These are phyloP conservation scores for Cryptoblepharus egeriae DNA, from an alignment of 2,797 vertebrate genomes.

Conservation along the genomic window DNA sequence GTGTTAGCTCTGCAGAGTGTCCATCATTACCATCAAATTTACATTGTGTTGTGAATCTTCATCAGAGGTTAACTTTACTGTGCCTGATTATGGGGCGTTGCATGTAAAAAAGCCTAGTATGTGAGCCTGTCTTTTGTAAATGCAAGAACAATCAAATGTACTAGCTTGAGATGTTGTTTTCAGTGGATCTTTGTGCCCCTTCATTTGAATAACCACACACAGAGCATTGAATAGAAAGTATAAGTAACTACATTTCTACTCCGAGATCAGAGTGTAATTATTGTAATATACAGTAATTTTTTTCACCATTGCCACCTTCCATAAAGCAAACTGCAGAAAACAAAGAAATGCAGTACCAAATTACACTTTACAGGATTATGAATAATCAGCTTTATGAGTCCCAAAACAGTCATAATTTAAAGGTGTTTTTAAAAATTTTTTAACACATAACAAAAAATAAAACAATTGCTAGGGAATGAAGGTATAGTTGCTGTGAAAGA, in stretches of 20 bases:
- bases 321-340: neutral
- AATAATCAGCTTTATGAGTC: constrained; percentile 19
- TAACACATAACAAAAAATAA: too few relatives aligned
- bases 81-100: neutral
- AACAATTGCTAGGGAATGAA: constrained; percentile 5
- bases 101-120: neutral
- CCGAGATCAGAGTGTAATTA: neutral
- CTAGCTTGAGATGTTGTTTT: neutral
- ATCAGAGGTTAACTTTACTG: neutral
- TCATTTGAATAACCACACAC: neutral
- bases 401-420: neutral
- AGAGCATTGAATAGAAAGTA: neutral
- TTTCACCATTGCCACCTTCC: neutral
- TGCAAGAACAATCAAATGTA: neutral
- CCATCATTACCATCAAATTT: accelerated
- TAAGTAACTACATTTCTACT: neutral
- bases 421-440: constrained; percentile 4
- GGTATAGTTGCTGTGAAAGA: constrained; percentile 19
- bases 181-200: neutral
- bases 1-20: neutral
- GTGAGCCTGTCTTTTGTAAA: neutral
- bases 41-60: neutral
- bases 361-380: neutral
- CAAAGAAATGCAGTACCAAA: constrained; percentile 21
- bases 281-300: neutral